phyloP scores from a whole-genome alignment of 2,113 vertebrate genomes.

The Dendrocopos noguchii region DNA sequence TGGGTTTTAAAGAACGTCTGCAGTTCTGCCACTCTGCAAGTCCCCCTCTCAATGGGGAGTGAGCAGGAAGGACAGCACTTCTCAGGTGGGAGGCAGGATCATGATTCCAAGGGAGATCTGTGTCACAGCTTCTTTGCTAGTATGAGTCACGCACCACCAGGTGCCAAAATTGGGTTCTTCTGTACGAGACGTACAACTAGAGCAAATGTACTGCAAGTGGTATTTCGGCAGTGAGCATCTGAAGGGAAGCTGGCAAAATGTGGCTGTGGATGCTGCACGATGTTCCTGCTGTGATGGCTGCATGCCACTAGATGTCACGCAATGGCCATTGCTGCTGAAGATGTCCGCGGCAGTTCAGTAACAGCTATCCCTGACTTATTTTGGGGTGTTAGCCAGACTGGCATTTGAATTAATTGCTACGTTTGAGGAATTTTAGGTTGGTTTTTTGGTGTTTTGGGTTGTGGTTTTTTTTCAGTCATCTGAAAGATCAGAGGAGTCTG shows the following conservation, averaged over 20 bases:
- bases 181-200: neutral
- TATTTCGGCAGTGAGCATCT: accelerated
- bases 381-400: neutral
- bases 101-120: accelerated
- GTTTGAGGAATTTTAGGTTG: neutral
- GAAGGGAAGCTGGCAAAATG: neutral
- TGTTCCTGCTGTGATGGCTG: neutral
- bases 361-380: accelerated
- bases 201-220: neutral
- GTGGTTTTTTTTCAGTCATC: neutral
- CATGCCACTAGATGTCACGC: constrained; percentile 24
- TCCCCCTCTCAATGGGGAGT: neutral
- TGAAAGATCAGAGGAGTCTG: neutral
- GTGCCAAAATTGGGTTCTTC: neutral
- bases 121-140: neutral
- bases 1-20: neutral
- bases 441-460: no score
- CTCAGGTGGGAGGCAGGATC: accelerated
- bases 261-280: accelerated
- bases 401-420: neutral
- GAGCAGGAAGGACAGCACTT: neutral
- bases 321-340: neutral
- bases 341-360: neutral
- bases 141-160: accelerated
- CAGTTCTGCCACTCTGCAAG: neutral